Base-by-base conservation (phyloP, 2,113 vertebrate genomes). In the Cynoglossus semilaevis region DNA sequence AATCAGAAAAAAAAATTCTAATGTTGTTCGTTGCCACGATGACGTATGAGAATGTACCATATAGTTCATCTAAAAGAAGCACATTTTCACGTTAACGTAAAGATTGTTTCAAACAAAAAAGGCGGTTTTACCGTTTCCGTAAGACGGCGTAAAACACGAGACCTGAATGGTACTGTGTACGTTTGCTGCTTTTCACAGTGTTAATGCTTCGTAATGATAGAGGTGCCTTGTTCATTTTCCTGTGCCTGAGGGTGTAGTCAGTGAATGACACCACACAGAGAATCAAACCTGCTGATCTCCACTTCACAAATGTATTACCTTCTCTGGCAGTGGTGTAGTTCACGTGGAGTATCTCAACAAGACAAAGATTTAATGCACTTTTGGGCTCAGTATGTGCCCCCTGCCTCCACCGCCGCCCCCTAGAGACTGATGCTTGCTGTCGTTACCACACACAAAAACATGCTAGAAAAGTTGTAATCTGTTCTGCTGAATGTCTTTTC, bases 221-320 rank as follows among this genome's bases (percentile, higher is more conserved):
- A 88, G 89, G 91, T 92, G 90, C 90, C 91, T 92, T 92, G 85
- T 88, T 91, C 76, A 79, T 89, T 89, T 88, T 84, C 88, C 76
- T 60, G 90, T 92, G 90, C 89, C 91, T 91, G 87, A 85, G 84
- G 86, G 80, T 73, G 87, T 77, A 81, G 79, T 73, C 72, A 65
- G 82, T 57, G 80, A 80, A 55, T 59, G 51, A 72, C 65, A 79
- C 58, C 72, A 71, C 74, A 47, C 63, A 50, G 63, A 74, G 67
- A 83, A 72, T 68, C 70, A 60, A 77, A 64, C 64, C 74, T 69
- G 77, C 82, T 82, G 58, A 84, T 81, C 63, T 70, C 53, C 72
- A 79, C 84, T 87, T 80, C 68, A 80, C 47, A 56, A 54, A 76
- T 60, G 53, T 71, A 71, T 76, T 73, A 72, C 64, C 3, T 29